Evolutionary conservation across 2,888 invertebrate genomes (phyloP).

Genomic region (Scaptomyza polygonia): DNA sequence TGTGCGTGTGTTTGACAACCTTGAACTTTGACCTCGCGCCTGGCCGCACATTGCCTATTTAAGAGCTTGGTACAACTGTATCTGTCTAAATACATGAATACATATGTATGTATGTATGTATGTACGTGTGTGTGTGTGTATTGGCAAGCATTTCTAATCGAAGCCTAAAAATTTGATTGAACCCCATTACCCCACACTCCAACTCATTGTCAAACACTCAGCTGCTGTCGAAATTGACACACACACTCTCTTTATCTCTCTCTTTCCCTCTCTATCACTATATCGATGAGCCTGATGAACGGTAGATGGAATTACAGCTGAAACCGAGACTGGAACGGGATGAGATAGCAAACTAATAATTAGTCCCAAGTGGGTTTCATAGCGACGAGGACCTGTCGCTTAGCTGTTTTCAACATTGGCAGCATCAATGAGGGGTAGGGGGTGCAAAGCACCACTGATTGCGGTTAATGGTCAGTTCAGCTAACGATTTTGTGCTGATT

Average conservation of each 20-base stretch:
- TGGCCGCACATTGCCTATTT: conserved; percentile 1
- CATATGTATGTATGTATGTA: not conserved
- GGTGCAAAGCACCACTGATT: conserved; percentile 12
- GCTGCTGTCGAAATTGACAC: conserved; percentile 16
- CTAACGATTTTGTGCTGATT: conserved; percentile 36
- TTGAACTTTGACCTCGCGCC: conserved; percentile 75
- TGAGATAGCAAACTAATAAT: conserved; percentile 66
- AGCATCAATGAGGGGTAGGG: not conserved
- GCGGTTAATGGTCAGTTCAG: conserved; percentile 56
- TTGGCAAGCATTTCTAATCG: conserved; percentile 65
- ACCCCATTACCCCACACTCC: conserved; percentile 1
- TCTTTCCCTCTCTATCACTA: not conserved
- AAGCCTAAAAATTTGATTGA: conserved; percentile 75
- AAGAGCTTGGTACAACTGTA: conserved; percentile 13
- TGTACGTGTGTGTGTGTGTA: conserved; percentile 3
- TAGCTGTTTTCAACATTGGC: conserved; percentile 13
- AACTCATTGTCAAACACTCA: not conserved
- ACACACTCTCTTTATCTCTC: conserved; percentile 15
- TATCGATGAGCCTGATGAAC: conserved; percentile 39
- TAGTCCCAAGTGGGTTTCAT: conserved; percentile 75
- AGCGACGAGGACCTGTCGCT: conserved; percentile 61
- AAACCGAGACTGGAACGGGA: conserved; percentile 28
- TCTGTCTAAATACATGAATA: conserved; percentile 1
- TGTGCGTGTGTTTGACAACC: conserved; percentile 52
- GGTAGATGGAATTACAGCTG: conserved; percentile 36